These are phyloP conservation scores for Heliangelus exortis DNA, from an alignment of 2,797 vertebrate genomes.

Conservation along the genomic window DNA sequence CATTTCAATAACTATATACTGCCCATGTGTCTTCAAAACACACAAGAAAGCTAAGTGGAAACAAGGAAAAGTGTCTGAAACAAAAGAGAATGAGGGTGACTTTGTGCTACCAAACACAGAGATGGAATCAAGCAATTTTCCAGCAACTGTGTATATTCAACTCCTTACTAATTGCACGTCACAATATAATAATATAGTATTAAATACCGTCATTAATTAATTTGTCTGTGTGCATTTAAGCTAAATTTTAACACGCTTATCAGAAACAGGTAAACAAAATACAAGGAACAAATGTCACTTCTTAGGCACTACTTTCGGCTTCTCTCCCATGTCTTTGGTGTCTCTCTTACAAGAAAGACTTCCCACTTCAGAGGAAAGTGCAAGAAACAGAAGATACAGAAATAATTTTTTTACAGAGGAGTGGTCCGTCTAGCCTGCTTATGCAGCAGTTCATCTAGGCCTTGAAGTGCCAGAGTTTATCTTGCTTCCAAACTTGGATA, in stretches of 20 bases:
- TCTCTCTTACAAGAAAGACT: not conserved
- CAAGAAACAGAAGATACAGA: not conserved
- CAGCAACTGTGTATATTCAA: not conserved
- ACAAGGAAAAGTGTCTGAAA: not conserved
- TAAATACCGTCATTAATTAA: not conserved
- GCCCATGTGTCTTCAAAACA: not conserved
- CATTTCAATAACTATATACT: slow-evolving; percentile 14
- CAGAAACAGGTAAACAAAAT: not conserved
- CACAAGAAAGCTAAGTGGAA: not conserved
- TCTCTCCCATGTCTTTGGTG: not conserved
- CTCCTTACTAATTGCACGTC: not conserved
- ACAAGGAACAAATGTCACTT: not conserved
- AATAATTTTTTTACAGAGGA: not conserved
- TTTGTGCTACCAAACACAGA: not conserved
- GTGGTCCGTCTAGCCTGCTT: not conserved
- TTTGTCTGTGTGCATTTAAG: not conserved
- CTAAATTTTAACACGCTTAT: not conserved
- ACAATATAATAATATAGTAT: not conserved
- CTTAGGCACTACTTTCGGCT: not conserved
- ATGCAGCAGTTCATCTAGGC: not conserved
- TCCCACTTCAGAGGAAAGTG: not conserved
- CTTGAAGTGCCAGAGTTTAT: slow-evolving; percentile 11
- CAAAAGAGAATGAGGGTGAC: not conserved
- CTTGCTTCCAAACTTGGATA: slow-evolving; percentile 56
- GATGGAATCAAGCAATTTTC: not conserved